phyloP scores from a whole-genome alignment of 2,797 vertebrate species.

The Tolypeutes matacus region DNA sequence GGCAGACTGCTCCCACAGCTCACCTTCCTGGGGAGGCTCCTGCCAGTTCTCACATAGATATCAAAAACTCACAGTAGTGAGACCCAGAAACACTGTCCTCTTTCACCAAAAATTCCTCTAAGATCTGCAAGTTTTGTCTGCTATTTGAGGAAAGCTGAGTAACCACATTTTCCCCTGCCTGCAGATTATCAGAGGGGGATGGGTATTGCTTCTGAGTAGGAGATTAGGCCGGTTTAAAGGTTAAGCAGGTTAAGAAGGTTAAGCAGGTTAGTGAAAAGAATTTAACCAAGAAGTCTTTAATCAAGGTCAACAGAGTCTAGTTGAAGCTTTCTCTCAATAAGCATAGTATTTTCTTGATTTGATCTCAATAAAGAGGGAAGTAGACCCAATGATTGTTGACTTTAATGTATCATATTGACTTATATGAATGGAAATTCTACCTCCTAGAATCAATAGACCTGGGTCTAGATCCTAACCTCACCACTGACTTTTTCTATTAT shows the following conservation, averaged over 20 bases:
- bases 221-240: not conserved
- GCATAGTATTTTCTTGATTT: constrained; percentile 25
- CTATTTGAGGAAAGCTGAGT: constrained; percentile 15
- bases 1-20: not conserved
- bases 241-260: not conserved
- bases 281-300: not conserved
- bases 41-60: not conserved
- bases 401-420: not conserved
- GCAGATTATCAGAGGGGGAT: not conserved
- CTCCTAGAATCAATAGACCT: not conserved
- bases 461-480: constrained; percentile 41
- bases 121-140: not conserved
- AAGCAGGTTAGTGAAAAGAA: not conserved
- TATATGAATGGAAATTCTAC: not conserved
- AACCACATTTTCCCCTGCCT: not conserved
- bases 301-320: constrained; percentile 36
- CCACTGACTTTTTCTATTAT: not conserved
- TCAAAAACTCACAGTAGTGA: not conserved
- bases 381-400: not conserved
- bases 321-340: not conserved
- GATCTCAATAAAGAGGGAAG: not conserved
- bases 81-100: not conserved
- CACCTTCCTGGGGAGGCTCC: not conserved
- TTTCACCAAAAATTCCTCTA: not conserved
- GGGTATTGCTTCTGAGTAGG: not conserved